Percentiles rank a stretch among this genome's conserved stretches.
phyloP scores from a whole-genome alignment of 2,888 invertebrate species.

The Acleris holmiana region DNA sequence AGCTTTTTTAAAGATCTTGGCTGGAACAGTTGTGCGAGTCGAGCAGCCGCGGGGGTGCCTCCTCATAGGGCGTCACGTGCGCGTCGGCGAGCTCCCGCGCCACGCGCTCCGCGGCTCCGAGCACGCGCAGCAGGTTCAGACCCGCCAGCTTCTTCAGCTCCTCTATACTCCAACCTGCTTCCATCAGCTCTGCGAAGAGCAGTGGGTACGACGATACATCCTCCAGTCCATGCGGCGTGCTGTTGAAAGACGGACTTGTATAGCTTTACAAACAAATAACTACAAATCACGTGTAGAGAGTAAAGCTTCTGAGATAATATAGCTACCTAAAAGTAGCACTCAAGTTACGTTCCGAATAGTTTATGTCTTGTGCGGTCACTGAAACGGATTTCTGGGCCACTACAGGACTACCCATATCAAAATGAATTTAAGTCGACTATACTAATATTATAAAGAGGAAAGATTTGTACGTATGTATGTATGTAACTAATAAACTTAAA shows the following conservation, averaged over 20 bases:
- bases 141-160: constrained; percentile 91
- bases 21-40: constrained; percentile 87
- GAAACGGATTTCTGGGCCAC: no score
- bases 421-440: no score
- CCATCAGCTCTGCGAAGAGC: constrained; percentile 90
- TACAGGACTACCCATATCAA: no score
- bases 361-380: no score
- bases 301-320: no score
- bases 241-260: constrained; percentile 54
- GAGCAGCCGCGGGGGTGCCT: constrained; percentile 84
- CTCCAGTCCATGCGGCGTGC: constrained; percentile 92
- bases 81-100: constrained; percentile 88
- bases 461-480: no score
- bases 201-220: constrained; percentile 92
- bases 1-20: constrained; percentile 77
- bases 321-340: no score
- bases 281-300: no score
- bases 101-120: constrained; percentile 88
- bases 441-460: no score
- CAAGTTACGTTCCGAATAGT: no score
- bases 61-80: constrained; percentile 90
- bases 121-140: constrained; percentile 89
- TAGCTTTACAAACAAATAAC: not conserved
- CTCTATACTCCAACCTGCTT: constrained; percentile 91
- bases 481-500: no score